Percentiles rank a stretch among this genome's conserved stretches.
Conservation (phyloP, 2,888 invertebrate genomes). For the Argyresthia albistria region DNA sequence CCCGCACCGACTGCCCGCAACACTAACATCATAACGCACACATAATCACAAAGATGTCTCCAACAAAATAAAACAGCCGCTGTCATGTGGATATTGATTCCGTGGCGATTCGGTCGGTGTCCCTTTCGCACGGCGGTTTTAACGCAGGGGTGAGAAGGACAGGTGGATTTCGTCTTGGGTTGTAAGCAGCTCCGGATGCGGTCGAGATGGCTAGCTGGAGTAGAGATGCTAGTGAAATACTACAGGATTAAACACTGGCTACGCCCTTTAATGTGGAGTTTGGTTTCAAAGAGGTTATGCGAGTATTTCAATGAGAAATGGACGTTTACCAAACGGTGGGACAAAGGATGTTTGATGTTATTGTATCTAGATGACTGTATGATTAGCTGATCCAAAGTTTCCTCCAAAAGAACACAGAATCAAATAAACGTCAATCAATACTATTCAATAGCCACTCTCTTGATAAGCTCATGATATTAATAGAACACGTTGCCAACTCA, state of each 20-base stretch:
- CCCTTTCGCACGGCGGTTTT: constrained; percentile 4
- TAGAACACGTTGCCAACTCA: too few species aligned
- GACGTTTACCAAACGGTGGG: not conserved
- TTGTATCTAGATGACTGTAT: not conserved
- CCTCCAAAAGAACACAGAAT: too few species aligned
- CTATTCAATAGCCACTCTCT: too few species aligned
- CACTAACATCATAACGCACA: constrained; percentile 5
- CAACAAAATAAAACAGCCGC: constrained; percentile 56
- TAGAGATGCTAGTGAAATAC: constrained; percentile 4
- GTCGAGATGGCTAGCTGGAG: constrained; percentile 6
- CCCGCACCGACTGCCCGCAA: not conserved
- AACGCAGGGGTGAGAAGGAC: constrained; percentile 1
- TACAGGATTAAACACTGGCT: constrained; percentile 5
- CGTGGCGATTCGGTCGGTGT: constrained; percentile 27
- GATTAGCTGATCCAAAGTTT: too few species aligned
- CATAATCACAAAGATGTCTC: constrained; percentile 37
- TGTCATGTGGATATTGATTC: constrained; percentile 65
- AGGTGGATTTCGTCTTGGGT: constrained; percentile 1
- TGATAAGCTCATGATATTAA: too few species aligned
- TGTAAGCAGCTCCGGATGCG: constrained; percentile 4
- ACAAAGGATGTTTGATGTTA: not conserved
- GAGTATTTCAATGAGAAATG: not conserved
- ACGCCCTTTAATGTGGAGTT: constrained; percentile 2
- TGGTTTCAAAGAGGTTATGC: not conserved
- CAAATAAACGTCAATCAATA: too few species aligned